Conservation (phyloP, 2,797 vertebrate species). For the Sus cebifrons region DNA sequence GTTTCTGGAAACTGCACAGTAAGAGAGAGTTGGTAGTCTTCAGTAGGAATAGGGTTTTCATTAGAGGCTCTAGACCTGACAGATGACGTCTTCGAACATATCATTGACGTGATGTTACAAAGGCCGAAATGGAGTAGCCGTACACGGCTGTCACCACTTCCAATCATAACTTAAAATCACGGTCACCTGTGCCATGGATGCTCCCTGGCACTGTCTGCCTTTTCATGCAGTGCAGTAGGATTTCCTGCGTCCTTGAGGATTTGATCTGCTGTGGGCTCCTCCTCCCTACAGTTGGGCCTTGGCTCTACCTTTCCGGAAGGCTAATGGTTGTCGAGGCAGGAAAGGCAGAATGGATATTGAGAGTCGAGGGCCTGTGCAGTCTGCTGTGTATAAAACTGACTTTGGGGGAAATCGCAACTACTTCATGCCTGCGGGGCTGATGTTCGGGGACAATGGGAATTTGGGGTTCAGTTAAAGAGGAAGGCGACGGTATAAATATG, state of each 20-base stretch:
- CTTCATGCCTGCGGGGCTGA: background rate
- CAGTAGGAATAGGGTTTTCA: background rate
- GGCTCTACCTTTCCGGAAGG: background rate
- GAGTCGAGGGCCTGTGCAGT: background rate
- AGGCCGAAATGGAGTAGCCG: background rate
- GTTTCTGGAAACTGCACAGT: slow-evolving; percentile 55
- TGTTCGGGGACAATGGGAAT: slow-evolving; percentile 31
- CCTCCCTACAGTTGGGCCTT: background rate
- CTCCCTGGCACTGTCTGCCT: background rate
- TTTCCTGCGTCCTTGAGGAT: background rate
- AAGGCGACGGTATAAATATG: background rate
- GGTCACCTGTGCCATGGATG: background rate
- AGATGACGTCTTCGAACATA: slow-evolving; percentile 5
- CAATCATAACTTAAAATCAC: background rate
- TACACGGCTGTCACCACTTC: background rate
- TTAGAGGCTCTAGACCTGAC: background rate
- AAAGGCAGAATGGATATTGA: slow-evolving; percentile 12
- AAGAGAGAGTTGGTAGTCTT: background rate
- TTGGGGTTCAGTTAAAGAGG: slow-evolving; percentile 51
- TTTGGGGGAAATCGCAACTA: slow-evolving; percentile 21
- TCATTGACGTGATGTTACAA: background rate
- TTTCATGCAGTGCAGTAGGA: background rate
- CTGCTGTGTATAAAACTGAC: background rate
- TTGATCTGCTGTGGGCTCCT: slow-evolving; percentile 21
- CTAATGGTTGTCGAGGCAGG: background rate